Base-by-base conservation (phyloP, 2,797 vertebrate species). In the Clarias platycephalus region DNA sequence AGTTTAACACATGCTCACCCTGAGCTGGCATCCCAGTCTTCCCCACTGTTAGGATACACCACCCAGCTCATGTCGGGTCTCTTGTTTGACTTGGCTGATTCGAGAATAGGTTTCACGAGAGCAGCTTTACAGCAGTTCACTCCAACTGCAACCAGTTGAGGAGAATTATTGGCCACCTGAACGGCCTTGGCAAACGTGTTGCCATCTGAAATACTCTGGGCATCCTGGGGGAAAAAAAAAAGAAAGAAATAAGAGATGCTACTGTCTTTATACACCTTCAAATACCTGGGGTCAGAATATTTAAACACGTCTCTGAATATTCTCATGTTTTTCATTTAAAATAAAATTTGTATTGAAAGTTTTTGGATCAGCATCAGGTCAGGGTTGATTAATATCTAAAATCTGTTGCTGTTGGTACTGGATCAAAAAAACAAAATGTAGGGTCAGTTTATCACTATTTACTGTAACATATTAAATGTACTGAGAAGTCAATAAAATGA, bases 41-140 rank as follows among this genome's bases (percentile, higher is more conserved):
- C 94, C 34, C 95, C 95, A 53, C 94, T 96, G 91, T 96, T 96
- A 2, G 96, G 96, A 85, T 96, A 96, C 53, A 94, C 94, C 86
- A 96, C 94, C 95, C 95, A 96, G 91, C 90, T 87, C 81, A 89
- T 72, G 64, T 93, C 89, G 20, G 92, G 90, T 53, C 84, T 87
- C 81, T 83, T 91, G 53, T 91, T 88, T 0, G 89, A 88, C 74
- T 81, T 76, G 5, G 91, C 93, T 22, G 93, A 94, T 67, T 92
- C 88, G 80, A 96, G 91, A 75, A 96, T 91, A 0, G 94, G 91
- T 87, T 92, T 92, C 83, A 96, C 92, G 83, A 95, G 28, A 0
- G 28, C 34, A 20, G 96, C 94, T 0, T 90, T 70, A 80, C 93
- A 95, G 90, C 95, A 96, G 93, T 96, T 96, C 44, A 96, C 90